Conservation (phyloP, 2,888 invertebrate species). For the Acanthosepion lycidas region DNA sequence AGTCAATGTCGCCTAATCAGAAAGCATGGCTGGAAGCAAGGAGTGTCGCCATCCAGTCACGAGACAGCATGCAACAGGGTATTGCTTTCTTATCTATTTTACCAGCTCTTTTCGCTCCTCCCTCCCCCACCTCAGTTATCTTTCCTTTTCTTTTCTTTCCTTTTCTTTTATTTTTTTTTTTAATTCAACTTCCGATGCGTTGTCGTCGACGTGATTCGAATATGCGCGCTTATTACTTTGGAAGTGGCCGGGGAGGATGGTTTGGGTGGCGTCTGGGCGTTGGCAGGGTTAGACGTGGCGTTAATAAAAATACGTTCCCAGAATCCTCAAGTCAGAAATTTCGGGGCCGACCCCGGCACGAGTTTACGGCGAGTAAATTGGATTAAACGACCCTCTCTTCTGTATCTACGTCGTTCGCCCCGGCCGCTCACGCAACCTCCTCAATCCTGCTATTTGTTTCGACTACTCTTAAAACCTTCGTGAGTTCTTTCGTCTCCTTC, state of each 20-base stretch:
- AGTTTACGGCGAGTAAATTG: conserved; percentile 21
- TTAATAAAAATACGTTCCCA: conserved; percentile 23
- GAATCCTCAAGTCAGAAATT: conserved; percentile 3
- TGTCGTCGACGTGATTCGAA: not conserved
- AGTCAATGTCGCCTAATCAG: not conserved
- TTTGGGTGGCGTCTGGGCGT: not conserved
- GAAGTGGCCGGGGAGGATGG: not conserved
- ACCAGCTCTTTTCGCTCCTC: not conserved
- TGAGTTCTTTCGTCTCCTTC: not conserved
- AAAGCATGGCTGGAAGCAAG: not conserved
- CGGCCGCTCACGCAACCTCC: not conserved
- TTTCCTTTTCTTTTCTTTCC: not conserved
- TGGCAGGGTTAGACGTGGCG: conserved; percentile 33
- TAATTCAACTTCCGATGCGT: not conserved
- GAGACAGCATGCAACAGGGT: conserved; percentile 3
- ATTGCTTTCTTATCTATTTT: not conserved
- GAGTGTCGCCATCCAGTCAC: not conserved
- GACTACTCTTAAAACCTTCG: not conserved
- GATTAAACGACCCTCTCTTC: not conserved
- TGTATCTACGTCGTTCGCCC: not conserved
- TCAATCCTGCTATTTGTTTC: not conserved
- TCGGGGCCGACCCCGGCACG: not conserved
- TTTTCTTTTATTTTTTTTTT: not conserved
- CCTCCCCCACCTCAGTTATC: no score
- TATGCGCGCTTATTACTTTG: not conserved